Evolutionary conservation across 1,140 invertebrate genomes (phyloP).

Genomic region (Tyrophagus putrescentiae): DNA sequence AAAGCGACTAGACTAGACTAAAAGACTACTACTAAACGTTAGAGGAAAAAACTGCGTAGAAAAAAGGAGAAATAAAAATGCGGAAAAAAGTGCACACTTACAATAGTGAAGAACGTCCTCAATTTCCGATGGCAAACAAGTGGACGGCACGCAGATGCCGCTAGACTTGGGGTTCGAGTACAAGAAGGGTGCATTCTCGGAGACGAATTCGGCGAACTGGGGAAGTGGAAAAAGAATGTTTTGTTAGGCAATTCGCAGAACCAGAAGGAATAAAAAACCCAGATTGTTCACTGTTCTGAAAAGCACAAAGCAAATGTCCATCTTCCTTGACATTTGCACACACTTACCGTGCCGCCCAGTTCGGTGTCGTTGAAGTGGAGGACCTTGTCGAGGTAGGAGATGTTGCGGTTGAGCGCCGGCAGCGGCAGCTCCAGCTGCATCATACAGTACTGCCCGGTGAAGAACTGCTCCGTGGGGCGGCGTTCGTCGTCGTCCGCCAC

Average conservation of each 20-base stretch:
- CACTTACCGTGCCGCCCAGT: constrained; percentile 10
- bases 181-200: constrained; percentile 1
- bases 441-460: constrained; percentile 17
- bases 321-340: too few relatives aligned
- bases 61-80: background rate
- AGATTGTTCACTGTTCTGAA: too few relatives aligned
- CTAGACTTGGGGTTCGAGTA: constrained; percentile 14
- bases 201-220: background rate
- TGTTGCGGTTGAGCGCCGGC: background rate
- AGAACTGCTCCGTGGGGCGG: background rate
- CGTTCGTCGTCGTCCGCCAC: constrained; percentile 8
- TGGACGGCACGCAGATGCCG: constrained; percentile 14
- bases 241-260: background rate
- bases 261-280: background rate
- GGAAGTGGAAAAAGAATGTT: background rate
- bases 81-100: background rate
- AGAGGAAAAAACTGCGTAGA: too few relatives aligned
- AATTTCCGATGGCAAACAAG: constrained; percentile 3
- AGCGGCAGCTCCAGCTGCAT: constrained; percentile 2
- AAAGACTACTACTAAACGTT: too few relatives aligned
- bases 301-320: too few relatives aligned
- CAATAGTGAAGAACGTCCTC: constrained; percentile 2
- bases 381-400: background rate
- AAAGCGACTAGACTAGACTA: too few relatives aligned
- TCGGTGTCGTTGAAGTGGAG: constrained; percentile 12